Percentiles rank a stretch among this genome's conserved stretches.
phyloP scores from a whole-genome alignment of 2,797 vertebrate species.

The Todus mexicanus region DNA sequence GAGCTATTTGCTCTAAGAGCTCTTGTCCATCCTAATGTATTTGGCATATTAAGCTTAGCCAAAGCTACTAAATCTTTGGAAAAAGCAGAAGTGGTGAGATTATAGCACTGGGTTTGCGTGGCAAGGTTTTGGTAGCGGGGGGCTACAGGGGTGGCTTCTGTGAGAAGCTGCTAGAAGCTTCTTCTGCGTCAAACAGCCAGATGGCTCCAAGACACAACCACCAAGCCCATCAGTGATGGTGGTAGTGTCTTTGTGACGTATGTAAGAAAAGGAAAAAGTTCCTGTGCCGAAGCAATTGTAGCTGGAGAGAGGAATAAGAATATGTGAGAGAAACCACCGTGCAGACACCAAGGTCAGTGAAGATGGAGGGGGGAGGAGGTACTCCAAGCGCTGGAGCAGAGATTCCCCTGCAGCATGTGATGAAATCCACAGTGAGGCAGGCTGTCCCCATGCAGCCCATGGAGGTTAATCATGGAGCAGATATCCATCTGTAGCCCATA shows the following conservation, averaged over 20 bases:
- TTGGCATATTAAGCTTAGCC: neutral
- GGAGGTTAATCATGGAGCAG: too few species aligned
- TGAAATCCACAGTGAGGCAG: too few species aligned
- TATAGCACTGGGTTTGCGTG: neutral
- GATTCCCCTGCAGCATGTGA: too few species aligned
- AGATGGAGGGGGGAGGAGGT: too few species aligned
- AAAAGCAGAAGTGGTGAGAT: neutral
- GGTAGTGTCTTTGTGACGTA: neutral
- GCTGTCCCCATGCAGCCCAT: too few species aligned
- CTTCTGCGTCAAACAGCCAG: neutral
- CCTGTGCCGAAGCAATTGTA: neutral
- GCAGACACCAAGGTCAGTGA: too few species aligned
- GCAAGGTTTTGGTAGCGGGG: neutral
- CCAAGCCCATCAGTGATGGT: neutral
- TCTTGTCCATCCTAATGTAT: neutral
- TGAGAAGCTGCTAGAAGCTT: neutral
- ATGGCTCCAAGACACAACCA: neutral
- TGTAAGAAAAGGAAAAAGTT: neutral
- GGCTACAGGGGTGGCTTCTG: neutral
- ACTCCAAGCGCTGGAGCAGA: too few species aligned
- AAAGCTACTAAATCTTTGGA: neutral
- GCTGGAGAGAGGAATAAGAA: too few species aligned
- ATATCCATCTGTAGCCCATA: too few species aligned
- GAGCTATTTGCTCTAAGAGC: neutral
- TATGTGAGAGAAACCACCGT: too few species aligned